Conservation (phyloP, 2,113 vertebrate genomes). For the Tetraodon nigroviridis region DNA sequence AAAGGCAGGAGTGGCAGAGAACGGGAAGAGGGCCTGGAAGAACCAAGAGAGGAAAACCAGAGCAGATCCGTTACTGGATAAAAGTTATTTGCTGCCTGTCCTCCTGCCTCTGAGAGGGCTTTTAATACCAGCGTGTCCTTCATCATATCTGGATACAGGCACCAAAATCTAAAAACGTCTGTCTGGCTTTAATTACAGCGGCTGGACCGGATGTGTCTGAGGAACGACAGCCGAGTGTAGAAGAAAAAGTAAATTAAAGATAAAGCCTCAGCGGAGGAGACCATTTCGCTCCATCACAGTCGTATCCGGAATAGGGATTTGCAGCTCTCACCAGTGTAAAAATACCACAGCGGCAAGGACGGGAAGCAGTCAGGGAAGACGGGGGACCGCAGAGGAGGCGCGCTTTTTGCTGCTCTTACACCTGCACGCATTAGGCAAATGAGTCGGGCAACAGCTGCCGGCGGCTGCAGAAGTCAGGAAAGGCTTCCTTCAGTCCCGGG, state of each 20-base stretch:
- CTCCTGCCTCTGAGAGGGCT: too few species aligned
- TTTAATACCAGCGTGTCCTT: not conserved
- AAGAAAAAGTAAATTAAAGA: not conserved
- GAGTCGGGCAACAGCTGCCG: constrained; percentile 17
- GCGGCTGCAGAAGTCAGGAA: constrained; percentile 16
- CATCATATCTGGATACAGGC: not conserved
- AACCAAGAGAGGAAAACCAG: not conserved
- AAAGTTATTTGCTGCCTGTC: too few species aligned
- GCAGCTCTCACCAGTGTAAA: constrained; percentile 5
- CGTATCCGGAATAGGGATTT: constrained; percentile 1
- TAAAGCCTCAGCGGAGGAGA: not conserved
- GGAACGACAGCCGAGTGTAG: not conserved
- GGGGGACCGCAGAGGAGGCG: constrained; percentile 14
- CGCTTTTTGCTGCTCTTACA: constrained; percentile 28
- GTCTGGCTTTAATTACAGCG: not conserved
- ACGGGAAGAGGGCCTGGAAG: not conserved
- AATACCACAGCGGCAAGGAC: constrained; percentile 12
- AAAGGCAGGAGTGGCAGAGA: constrained; percentile 3
- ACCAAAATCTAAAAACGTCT: too few species aligned
- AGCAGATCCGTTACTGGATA: too few species aligned
- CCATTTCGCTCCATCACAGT: not conserved
- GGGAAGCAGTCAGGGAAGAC: constrained; percentile 36
- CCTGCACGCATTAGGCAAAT: constrained; percentile 26
- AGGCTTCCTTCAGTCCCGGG: constrained; percentile 4
- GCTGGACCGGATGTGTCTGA: not conserved